These are phyloP conservation scores for Drosophila sp. DNA, from an alignment of 1,140 invertebrate species.

Conservation along the genomic window DNA sequence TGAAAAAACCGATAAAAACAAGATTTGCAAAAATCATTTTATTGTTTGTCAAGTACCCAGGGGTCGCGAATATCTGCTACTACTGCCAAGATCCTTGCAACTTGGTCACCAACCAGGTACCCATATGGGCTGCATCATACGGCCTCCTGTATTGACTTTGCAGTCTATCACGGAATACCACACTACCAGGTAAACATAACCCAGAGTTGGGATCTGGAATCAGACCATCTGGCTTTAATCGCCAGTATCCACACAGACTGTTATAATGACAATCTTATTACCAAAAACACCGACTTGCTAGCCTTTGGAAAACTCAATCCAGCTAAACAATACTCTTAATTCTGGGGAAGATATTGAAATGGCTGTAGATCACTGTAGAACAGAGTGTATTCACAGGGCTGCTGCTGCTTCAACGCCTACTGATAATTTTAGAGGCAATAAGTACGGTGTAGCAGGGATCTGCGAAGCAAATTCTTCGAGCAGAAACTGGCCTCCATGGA, in stretches of 20 bases:
- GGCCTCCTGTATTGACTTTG: slow-evolving; percentile 18
- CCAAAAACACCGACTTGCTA: not conserved
- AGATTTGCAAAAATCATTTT: not conserved
- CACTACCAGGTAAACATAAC: not conserved
- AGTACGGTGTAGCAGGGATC: no score
- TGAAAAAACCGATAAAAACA: slow-evolving; percentile 11
- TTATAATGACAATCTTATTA: slow-evolving; percentile 16
- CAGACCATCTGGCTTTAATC: slow-evolving; percentile 20
- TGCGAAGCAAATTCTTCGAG: slow-evolving; percentile 21
- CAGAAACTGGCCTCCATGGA: slow-evolving; percentile 27
- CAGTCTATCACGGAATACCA: not conserved
- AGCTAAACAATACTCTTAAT: slow-evolving; percentile 6
- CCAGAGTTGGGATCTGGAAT: slow-evolving; percentile 26
- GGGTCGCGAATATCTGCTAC: not conserved
- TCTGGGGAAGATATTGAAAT: slow-evolving; percentile 17
- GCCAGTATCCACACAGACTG: no score
- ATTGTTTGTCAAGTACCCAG: not conserved
- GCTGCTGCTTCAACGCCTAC: no score
- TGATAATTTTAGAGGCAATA: no score
- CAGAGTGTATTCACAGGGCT: slow-evolving; percentile 6
- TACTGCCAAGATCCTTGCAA: no score
- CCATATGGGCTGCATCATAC: no score
- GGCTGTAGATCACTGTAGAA: slow-evolving; percentile 24
- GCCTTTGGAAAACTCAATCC: not conserved
- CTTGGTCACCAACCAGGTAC: no score